Evolutionary conservation across 2,888 invertebrate species (phyloP).

Genomic region (Rotaria macrura): DNA sequence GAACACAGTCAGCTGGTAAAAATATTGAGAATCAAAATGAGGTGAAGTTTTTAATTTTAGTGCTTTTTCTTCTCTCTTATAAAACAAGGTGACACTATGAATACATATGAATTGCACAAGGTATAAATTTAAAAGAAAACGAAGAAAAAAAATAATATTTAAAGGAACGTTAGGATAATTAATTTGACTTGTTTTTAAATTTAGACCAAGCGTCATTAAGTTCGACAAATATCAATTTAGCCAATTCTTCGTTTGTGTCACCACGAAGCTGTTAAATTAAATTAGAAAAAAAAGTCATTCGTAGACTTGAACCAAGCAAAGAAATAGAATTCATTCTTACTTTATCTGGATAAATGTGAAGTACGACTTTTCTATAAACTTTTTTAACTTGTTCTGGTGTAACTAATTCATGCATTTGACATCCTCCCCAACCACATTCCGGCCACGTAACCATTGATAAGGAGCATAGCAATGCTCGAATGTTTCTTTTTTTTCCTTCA

Average conservation of each 20-base stretch:
- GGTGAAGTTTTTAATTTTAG: neutral
- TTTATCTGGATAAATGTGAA: constrained; percentile 97
- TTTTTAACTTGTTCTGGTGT: constrained; percentile 85
- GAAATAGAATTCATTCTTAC: constrained; percentile 52
- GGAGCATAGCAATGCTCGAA: constrained; percentile 83
- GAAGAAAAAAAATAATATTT: neutral
- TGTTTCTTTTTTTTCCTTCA: constrained; percentile 89
- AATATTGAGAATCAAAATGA: neutral
- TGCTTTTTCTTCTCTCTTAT: neutral
- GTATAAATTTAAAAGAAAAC: neutral
- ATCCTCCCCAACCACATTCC: constrained; percentile 73
- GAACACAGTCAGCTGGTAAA: neutral
- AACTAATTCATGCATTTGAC: constrained; percentile 87
- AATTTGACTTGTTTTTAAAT: constrained; percentile 59
- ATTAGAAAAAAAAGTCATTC: neutral
- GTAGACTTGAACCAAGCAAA: constrained; percentile 5
- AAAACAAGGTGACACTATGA: neutral
- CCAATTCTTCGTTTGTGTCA: constrained; percentile 77
- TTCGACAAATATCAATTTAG: constrained; percentile 94
- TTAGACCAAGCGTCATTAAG: constrained; percentile 96
- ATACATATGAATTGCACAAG: neutral
- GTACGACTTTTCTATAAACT: constrained; percentile 81
- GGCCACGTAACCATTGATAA: constrained; percentile 80
- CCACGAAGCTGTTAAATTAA: constrained; percentile 69
- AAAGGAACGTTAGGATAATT: neutral